Conservation (phyloP, 1,140 invertebrate genomes). For the Magallana ariakensis region DNA sequence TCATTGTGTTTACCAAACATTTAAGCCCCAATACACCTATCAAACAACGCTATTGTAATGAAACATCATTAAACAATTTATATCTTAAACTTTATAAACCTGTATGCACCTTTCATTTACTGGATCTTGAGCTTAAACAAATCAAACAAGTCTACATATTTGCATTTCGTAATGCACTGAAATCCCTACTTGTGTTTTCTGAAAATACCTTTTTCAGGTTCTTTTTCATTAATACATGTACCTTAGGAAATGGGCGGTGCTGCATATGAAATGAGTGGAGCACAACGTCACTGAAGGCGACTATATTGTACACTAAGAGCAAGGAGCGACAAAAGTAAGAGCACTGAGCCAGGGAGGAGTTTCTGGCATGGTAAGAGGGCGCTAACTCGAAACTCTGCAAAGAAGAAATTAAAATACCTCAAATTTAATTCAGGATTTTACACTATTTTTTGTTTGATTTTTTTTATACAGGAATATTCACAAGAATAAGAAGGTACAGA, state of each 20-base stretch:
- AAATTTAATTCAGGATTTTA: not conserved
- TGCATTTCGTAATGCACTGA: not conserved
- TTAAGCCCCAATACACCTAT: too few relatives aligned
- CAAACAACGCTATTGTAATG: too few relatives aligned
- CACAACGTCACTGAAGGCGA: not conserved
- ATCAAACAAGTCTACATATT: not conserved
- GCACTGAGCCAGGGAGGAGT: not conserved
- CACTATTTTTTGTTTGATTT: not conserved
- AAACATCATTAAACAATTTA: too few relatives aligned
- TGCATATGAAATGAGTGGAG: not conserved
- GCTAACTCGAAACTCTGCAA: not conserved
- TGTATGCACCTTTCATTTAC: too few relatives aligned
- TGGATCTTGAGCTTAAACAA: too few relatives aligned
- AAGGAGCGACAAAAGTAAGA: not conserved
- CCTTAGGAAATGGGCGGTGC: not conserved
- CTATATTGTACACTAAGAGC: not conserved
- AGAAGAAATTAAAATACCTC: too few relatives aligned
- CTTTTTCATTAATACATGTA: not conserved
- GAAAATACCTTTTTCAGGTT: not conserved
- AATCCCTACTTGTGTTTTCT: not conserved
- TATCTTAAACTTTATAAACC: too few relatives aligned
- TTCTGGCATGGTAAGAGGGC: not conserved
- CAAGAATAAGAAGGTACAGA: not conserved
- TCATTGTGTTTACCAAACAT: too few relatives aligned
- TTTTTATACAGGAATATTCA: not conserved